phyloP scores from a whole-genome alignment of 2,113 vertebrate genomes.

The Furnarius figulus region DNA sequence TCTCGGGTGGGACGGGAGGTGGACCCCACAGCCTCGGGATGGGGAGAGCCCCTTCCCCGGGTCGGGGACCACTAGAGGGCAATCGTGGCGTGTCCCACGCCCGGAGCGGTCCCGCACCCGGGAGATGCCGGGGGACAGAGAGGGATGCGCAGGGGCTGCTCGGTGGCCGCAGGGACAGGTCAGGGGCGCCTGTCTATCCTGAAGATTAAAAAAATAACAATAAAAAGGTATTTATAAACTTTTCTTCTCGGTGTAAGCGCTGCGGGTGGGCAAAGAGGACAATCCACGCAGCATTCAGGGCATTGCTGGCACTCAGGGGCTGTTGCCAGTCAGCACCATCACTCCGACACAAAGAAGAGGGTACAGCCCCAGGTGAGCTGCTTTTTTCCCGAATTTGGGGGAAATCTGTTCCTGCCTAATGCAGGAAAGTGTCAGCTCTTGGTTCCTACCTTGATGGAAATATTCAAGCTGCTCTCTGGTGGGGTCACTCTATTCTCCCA shows the following conservation, averaged over 20 bases:
- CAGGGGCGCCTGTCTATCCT: fast-evolving
- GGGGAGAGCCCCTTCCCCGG: neutral
- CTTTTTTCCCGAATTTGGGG: neutral
- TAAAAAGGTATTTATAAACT: fast-evolving
- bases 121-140: too few species aligned
- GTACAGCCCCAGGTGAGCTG: fast-evolving
- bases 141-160: neutral
- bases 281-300: fast-evolving
- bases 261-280: neutral
- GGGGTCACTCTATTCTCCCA: neutral
- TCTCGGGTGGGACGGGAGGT: neutral
- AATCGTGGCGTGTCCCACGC: neutral
- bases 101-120: neutral
- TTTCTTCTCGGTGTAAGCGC: neutral
- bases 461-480: neutral
- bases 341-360: fast-evolving
- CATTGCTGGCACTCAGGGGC: fast-evolving
- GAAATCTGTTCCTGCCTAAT: neutral
- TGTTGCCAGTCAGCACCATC: fast-evolving
- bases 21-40: neutral
- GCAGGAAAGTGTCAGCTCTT: neutral
- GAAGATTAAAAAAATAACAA: neutral
- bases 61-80: conserved; percentile 45
- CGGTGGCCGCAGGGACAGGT: fast-evolving
- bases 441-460: neutral